Evolutionary conservation across 2,797 vertebrate genomes (phyloP).

Genomic region (Syndactyla subalaris): DNA sequence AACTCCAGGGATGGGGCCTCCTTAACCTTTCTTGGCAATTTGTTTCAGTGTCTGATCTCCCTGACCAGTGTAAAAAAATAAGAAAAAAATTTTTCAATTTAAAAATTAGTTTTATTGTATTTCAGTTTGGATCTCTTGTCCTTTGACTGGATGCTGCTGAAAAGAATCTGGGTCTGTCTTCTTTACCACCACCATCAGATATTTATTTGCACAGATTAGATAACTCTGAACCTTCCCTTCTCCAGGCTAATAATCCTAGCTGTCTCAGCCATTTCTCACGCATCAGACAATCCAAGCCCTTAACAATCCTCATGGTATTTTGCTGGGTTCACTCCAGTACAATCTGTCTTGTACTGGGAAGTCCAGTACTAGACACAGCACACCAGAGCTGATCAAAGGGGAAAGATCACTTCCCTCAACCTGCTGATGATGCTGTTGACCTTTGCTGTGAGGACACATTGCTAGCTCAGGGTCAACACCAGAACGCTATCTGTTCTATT

Average conservation of each 20-base stretch:
- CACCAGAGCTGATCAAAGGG: not conserved
- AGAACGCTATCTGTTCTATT: not conserved
- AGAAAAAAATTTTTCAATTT: not conserved
- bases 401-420: not conserved
- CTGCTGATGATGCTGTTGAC: not conserved
- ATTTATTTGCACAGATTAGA: not conserved
- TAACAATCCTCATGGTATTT: not conserved
- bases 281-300: not conserved
- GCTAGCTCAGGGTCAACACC: not conserved
- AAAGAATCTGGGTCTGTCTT: not conserved
- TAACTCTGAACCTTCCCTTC: not conserved
- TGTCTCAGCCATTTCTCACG: not conserved
- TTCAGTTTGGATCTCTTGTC: not conserved
- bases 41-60: not conserved
- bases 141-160: not conserved
- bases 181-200: not conserved
- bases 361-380: not conserved
- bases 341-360: not conserved
- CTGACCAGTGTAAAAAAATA: not conserved
- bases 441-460: not conserved
- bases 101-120: not conserved
- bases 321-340: not conserved
- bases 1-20: not conserved
- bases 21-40: not conserved
- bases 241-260: not conserved